Base-by-base conservation (phyloP, 2,113 vertebrate species). In the Rhineura floridana region DNA sequence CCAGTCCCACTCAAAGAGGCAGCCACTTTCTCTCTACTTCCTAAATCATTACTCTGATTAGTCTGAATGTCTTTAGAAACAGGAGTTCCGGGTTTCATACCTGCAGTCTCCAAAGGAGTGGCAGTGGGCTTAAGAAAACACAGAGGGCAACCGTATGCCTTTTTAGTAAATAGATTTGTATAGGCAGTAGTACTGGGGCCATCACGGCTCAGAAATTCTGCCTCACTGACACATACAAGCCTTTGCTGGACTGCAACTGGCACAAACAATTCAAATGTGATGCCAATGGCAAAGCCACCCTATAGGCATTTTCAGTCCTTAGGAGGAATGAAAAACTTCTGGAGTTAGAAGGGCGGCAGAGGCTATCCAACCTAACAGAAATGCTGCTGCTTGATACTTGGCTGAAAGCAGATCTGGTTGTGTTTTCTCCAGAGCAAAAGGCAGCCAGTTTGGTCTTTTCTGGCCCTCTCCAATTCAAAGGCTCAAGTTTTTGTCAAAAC, bases 21-120 rank as follows among this genome's bases (percentile, higher is more conserved):
- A 81, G 87, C 78, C 67, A 72, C 83, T 62, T 30, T 92, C 65
- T 44, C 78, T 88, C 73, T 4, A 36, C 83, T 93, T 70, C 81
- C 72, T 44, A 69, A 94, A 87, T 93, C 85, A 88, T 83, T 91
- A 88, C 94, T 95, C 95, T 95, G 94, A 94, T 96, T 93, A 89
- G 25, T 73, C 86, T 91, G 87, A 92, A 93, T 59, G 78, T 85
- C 92, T 88, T 91, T 88, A 83, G 55, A 92, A 84, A 84, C 55
- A 52, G 78, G 92, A 76, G 88, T 84, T 72, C 84, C 93, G 87
- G 46, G 76, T 84, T 52, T n/a, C 0, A 6, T 73, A 28, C 87
- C 21, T 77, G 79, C 28, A 55, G 21, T 39, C 15, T 8, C 0
- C 33, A 42, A 65, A 81, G 89, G 28, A 48, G 30, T 82, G 93